A percentile compares a stretch with the other conserved stretches of the same genome.
phyloP scores from a whole-genome alignment of 1,140 invertebrate species.

The Dendrolimus kikuchii region DNA sequence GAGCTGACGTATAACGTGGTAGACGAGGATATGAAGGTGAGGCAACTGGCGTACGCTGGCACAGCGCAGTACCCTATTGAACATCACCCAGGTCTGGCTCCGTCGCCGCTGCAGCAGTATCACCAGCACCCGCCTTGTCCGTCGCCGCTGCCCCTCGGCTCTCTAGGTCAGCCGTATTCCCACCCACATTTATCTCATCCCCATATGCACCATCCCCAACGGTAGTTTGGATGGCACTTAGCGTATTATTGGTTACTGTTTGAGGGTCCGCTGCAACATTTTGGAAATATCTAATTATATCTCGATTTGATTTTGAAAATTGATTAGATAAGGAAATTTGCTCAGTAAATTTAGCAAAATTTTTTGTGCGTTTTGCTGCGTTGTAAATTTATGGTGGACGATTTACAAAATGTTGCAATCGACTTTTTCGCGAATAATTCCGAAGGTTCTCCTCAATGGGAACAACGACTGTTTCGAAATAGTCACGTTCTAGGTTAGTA shows the following conservation, averaged over 20 bases:
- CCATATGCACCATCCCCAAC: constrained; percentile 81
- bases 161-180: constrained; percentile 74
- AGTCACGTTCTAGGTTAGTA: constrained; percentile 58
- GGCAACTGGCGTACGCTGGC: constrained; percentile 89
- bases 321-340: too few species aligned
- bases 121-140: constrained; percentile 73
- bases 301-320: too few species aligned
- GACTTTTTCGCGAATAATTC: too few species aligned
- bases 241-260: constrained; percentile 19
- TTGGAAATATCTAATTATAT: too few species aligned
- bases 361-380: too few species aligned
- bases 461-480: constrained; percentile 37
- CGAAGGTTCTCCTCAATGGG: constrained; percentile 15
- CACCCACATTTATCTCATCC: constrained; percentile 77
- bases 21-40: constrained; percentile 96
- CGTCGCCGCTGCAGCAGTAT: constrained; percentile 73
- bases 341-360: too few species aligned
- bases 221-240: constrained; percentile 73
- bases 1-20: constrained; percentile 97
- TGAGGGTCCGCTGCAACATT: too few species aligned
- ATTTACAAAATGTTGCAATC: too few species aligned
- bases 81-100: constrained; percentile 73
- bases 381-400: too few species aligned
- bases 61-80: constrained; percentile 78
- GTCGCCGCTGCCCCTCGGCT: constrained; percentile 74